These are phyloP conservation scores for Chrysolina americana DNA, from an alignment of 2,888 invertebrate genomes.

Conservation along the genomic window DNA sequence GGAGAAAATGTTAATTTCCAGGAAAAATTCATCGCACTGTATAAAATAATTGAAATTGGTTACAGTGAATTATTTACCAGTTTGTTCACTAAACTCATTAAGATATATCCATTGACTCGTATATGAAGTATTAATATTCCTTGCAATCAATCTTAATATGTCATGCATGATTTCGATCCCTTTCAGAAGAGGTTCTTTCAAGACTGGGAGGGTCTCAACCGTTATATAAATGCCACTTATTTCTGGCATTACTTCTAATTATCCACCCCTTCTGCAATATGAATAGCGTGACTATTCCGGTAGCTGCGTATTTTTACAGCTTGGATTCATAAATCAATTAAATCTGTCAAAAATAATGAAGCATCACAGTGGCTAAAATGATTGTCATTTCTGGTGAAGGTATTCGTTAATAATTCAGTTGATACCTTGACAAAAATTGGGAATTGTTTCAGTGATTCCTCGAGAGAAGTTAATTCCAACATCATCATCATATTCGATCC, in stretches of 20 bases:
- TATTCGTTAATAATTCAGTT: not conserved
- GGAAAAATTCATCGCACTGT: too few species aligned
- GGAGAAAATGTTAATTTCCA: too few species aligned
- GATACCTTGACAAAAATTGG: not conserved
- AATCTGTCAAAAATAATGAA: slow-evolving; percentile 60
- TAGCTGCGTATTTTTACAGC: slow-evolving; percentile 46
- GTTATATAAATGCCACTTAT: slow-evolving; percentile 53
- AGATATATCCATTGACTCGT: not conserved
- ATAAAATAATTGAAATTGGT: too few species aligned
- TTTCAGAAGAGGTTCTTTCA: slow-evolving; percentile 18
- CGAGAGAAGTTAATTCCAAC: too few species aligned
- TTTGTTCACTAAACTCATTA: too few species aligned
- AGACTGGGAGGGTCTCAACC: slow-evolving; percentile 35
- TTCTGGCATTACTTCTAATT: slow-evolving; percentile 57
- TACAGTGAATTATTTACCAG: too few species aligned
- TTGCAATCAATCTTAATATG: slow-evolving; percentile 43
- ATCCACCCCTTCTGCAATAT: slow-evolving; percentile 44
- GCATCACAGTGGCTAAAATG: slow-evolving; percentile 42
- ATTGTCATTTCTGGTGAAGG: not conserved
- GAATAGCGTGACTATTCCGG: slow-evolving; percentile 43
- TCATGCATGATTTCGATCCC: slow-evolving; percentile 37
- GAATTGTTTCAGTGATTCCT: not conserved
- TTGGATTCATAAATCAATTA: slow-evolving; percentile 59
- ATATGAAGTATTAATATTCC: not conserved
- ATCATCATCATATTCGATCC: too few species aligned